Evolutionary conservation across 1,140 invertebrate species (phyloP).

Genomic region (Chelonus insularis): DNA sequence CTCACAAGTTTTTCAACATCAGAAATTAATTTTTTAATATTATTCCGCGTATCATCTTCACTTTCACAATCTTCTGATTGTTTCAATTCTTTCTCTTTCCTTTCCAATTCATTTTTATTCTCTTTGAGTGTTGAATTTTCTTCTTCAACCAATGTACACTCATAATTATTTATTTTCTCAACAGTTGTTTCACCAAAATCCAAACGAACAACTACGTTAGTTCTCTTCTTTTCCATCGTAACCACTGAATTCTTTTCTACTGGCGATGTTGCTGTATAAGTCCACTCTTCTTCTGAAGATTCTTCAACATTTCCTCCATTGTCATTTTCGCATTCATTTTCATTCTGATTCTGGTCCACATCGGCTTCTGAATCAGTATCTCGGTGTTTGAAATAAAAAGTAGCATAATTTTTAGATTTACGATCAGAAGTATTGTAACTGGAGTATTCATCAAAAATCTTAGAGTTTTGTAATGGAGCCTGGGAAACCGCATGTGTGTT

Average conservation of each 20-base stretch:
- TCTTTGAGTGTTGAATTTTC: neutral
- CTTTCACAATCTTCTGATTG: conserved; percentile 37
- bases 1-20: conserved; percentile 73
- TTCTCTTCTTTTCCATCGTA: conserved; percentile 33
- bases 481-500: conserved; percentile 28
- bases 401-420: conserved; percentile 77
- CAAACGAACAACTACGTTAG: conserved; percentile 43
- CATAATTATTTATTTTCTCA: conserved; percentile 21
- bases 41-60: conserved; percentile 56
- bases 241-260: conserved; percentile 35
- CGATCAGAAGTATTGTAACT: conserved; percentile 65
- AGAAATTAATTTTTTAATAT: conserved; percentile 68
- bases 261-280: conserved; percentile 64
- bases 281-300: conserved; percentile 75
- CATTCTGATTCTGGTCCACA: conserved; percentile 33
- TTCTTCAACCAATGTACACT: conserved; percentile 20
- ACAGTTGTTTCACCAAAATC: conserved; percentile 44
- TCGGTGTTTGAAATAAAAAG: conserved; percentile 81
- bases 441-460: conserved; percentile 43
- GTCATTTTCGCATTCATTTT: conserved; percentile 27
- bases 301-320: conserved; percentile 57
- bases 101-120: conserved; percentile 22
- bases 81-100: conserved; percentile 31
- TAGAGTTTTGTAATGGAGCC: conserved; percentile 34
- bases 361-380: conserved; percentile 78